Conservation (phyloP, 2,797 vertebrate genomes). For the Nannoperca australis region DNA sequence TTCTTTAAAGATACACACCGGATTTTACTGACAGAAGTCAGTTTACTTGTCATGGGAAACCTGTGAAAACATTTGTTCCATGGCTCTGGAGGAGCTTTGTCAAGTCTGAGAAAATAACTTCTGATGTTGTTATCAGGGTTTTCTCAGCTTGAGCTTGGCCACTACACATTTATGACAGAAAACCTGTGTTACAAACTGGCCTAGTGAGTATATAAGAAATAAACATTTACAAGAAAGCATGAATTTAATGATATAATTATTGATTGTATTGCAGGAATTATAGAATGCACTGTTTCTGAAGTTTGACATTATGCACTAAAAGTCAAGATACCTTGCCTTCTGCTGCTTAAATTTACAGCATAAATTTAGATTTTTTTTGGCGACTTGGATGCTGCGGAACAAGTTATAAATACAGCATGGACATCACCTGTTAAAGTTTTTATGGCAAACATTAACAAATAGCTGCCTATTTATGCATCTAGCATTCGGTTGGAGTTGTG, state of each 20-base stretch:
- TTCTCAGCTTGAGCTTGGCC: not conserved
- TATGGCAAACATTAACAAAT: not conserved
- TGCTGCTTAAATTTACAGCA: not conserved
- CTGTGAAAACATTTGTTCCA: conserved; percentile 8
- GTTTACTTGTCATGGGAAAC: not conserved
- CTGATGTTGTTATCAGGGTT: conserved; percentile 12
- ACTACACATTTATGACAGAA: not conserved
- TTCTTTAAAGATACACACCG: not conserved
- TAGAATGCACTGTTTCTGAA: not conserved
- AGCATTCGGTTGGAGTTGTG: not conserved
- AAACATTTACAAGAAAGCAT: not conserved
- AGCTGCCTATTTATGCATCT: not conserved
- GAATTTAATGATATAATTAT: not conserved
- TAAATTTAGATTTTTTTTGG: not conserved
- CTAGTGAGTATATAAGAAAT: not conserved
- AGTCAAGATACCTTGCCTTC: not conserved
- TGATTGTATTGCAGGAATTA: not conserved
- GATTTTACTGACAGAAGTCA: not conserved
- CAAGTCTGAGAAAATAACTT: not conserved
- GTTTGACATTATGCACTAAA: not conserved
- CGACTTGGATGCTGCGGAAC: not conserved
- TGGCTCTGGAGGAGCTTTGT: not conserved
- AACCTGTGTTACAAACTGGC: not conserved
- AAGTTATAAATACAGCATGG: not conserved
- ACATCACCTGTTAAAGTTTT: not conserved